phyloP scores from a whole-genome alignment of 2,888 invertebrate genomes.

The Patella depressa region DNA sequence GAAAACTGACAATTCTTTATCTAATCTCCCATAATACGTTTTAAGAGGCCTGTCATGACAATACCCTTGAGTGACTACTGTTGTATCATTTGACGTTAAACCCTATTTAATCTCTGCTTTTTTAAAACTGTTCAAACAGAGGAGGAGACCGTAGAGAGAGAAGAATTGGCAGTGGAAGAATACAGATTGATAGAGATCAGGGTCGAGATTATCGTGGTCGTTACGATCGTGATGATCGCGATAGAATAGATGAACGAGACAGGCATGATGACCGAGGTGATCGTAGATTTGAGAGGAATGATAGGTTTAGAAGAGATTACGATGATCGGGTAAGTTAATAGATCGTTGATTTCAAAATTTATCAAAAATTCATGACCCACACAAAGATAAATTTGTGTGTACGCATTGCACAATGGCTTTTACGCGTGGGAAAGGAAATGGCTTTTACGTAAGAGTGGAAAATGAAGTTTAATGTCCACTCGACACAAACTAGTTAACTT shows the following conservation, averaged over 20 bases:
- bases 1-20: no score
- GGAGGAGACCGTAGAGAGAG: conserved; percentile 49
- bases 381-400: no score
- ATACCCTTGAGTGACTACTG: no score
- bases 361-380: no score
- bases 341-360: background rate
- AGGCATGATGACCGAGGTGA: conserved; percentile 47
- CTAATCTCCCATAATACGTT: no score
- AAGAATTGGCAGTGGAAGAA: conserved; percentile 89
- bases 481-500: no score
- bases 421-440: no score
- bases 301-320: conserved; percentile 24
- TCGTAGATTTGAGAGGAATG: conserved; percentile 40
- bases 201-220: conserved; percentile 45
- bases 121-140: background rate
- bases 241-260: conserved; percentile 25
- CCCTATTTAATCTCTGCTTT: background rate
- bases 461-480: no score
- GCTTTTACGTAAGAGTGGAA: no score
- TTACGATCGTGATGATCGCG: conserved; percentile 15
- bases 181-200: conserved; percentile 78
- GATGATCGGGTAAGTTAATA: conserved; percentile 12
- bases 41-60: no score
- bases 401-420: no score
- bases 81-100: no score